Evolutionary conservation across 2,888 invertebrate genomes (phyloP).

Genomic region (Thera britannica): DNA sequence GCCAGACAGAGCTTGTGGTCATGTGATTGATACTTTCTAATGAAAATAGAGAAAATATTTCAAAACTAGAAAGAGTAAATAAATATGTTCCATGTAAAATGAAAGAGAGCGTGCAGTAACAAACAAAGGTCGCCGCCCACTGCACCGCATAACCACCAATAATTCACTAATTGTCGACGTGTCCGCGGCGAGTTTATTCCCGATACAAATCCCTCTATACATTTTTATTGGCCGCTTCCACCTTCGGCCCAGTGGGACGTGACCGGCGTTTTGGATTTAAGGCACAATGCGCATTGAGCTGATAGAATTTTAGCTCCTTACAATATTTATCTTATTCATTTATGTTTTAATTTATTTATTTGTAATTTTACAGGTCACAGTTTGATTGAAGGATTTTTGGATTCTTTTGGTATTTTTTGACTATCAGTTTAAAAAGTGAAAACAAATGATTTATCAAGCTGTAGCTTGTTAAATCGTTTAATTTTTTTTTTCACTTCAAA

Average conservation of each 20-base stretch:
- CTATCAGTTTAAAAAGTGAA: no score
- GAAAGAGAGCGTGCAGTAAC: constrained; percentile 3
- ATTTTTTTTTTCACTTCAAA: no score
- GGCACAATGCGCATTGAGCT: constrained; percentile 34
- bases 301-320: background rate
- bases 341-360: no score
- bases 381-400: no score
- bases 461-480: no score
- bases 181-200: constrained; percentile 61
- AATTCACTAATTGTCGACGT: constrained; percentile 72
- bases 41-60: no score
- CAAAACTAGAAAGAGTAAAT: background rate
- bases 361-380: no score
- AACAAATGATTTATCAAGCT: no score
- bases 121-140: constrained; percentile 23
- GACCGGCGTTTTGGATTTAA: constrained; percentile 58
- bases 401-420: no score
- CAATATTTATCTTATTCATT: no score
- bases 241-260: constrained; percentile 72
- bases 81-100: background rate
- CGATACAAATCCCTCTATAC: constrained; percentile 80
- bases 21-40: no score
- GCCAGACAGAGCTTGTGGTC: no score
- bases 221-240: constrained; percentile 81
- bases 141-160: constrained; percentile 46